phyloP scores from a whole-genome alignment of 35 echinoderm and acorn worm genomes.

The Eucidaris tribuloides region DNA sequence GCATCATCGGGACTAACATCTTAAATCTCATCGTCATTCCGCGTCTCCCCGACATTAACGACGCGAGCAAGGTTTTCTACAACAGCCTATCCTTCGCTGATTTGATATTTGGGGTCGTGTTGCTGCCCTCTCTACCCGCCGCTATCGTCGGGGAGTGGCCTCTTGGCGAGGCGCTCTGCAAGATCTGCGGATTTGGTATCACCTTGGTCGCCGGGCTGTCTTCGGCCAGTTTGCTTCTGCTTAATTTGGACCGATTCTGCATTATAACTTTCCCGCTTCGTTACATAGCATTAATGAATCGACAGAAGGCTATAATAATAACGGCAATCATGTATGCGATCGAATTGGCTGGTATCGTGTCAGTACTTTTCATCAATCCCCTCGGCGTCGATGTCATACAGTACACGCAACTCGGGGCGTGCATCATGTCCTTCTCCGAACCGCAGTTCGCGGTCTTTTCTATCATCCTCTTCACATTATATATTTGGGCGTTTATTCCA shows the following conservation, averaged over 20 bases:
- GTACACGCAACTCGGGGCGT: background rate
- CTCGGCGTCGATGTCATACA: background rate
- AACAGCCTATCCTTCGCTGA: background rate
- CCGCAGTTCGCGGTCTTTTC: background rate
- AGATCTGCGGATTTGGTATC: background rate
- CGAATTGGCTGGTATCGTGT: background rate
- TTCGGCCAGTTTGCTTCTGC: background rate
- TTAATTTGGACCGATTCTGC: conserved; percentile 2
- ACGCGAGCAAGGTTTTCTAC: conserved; percentile 9
- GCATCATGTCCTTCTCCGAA: background rate
- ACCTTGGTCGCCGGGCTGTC: background rate
- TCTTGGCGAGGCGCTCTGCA: background rate
- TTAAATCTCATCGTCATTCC: conserved; percentile 3
- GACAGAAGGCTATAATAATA: too few species aligned
- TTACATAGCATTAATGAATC: conserved; percentile 7
- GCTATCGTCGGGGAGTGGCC: conserved; percentile 7
- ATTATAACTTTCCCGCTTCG: background rate
- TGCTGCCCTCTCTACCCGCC: background rate
- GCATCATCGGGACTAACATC: background rate
- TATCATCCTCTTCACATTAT: background rate
- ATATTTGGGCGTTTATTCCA: background rate
- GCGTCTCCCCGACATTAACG: conserved; percentile 11
- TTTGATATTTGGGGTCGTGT: background rate
- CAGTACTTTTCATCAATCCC: background rate
- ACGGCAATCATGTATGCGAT: background rate